A percentile compares a stretch with the other conserved stretches of the same genome.
Evolutionary conservation across 2,888 invertebrate genomes (phyloP).

Genomic region (Acleris holmiana): DNA sequence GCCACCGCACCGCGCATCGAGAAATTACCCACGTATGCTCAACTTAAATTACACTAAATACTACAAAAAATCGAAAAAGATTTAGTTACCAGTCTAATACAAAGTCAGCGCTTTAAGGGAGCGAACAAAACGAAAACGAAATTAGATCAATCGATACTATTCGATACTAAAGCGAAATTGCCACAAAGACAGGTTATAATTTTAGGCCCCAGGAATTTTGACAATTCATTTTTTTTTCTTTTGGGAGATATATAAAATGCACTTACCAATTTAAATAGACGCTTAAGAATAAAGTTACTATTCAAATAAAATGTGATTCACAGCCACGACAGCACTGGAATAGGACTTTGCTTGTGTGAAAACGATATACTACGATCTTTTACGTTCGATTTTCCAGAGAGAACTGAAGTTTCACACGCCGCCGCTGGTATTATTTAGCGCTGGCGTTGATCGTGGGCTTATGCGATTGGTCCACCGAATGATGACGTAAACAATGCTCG

Average conservation of each 20-base stretch:
- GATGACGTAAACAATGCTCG: slow-evolving; percentile 71
- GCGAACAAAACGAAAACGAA: slow-evolving; percentile 24
- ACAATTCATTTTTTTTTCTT: slow-evolving; percentile 4
- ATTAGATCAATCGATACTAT: not conserved
- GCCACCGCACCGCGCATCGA: slow-evolving; percentile 62
- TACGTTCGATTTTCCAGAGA: slow-evolving; percentile 71
- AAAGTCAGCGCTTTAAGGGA: not conserved
- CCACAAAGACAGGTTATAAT: slow-evolving; percentile 36
- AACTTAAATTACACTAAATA: slow-evolving; percentile 15
- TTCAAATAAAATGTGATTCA: slow-evolving; percentile 52
- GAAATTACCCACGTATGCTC: slow-evolving; percentile 56
- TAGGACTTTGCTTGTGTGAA: slow-evolving; percentile 53
- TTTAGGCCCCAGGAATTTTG: slow-evolving; percentile 19
- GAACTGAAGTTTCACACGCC: slow-evolving; percentile 76
- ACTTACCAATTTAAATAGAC: slow-evolving; percentile 56
- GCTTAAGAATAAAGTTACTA: slow-evolving; percentile 45
- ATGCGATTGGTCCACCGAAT: slow-evolving; percentile 75
- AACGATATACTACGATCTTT: slow-evolving; percentile 55
- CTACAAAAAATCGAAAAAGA: slow-evolving; percentile 16
- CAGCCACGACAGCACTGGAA: slow-evolving; percentile 68
- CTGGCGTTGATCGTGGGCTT: slow-evolving; percentile 85
- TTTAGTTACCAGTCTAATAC: slow-evolving; percentile 8
- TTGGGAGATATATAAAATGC: slow-evolving; percentile 33
- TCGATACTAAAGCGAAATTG: not conserved
- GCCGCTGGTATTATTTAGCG: slow-evolving; percentile 81